Percentiles rank a stretch among this genome's conserved stretches.
Conservation (phyloP, 2,113 vertebrate genomes). For the Lophotis ruficrista region DNA sequence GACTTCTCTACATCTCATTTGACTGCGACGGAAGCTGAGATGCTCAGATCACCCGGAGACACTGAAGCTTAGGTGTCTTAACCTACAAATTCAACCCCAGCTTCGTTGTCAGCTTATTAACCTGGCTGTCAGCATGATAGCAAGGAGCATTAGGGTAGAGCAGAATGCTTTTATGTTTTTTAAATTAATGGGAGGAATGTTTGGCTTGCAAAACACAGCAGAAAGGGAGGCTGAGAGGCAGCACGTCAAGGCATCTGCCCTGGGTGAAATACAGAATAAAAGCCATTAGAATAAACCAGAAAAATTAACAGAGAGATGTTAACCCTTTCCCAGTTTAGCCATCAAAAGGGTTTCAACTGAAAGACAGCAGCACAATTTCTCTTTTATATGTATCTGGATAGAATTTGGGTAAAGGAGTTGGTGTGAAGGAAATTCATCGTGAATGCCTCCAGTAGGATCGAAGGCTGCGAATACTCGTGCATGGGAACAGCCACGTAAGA, state of each 20-base stretch:
- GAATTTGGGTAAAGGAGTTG: background rate
- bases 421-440: background rate
- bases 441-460: background rate
- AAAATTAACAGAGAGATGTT: background rate
- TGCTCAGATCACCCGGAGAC: background rate
- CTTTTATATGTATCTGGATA: background rate
- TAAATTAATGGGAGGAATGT: background rate
- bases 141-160: background rate
- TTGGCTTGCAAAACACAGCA: background rate
- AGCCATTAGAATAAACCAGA: background rate
- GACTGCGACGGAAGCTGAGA: background rate
- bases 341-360: background rate
- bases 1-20: background rate
- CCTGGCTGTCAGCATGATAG: background rate
- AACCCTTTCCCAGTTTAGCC: background rate
- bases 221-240: background rate
- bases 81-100: background rate
- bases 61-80: background rate
- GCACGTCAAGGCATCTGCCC: background rate
- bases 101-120: background rate
- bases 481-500: background rate
- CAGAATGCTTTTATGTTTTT: background rate
- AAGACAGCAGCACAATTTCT: background rate
- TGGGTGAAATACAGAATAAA: background rate
- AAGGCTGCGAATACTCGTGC: background rate